Base-by-base conservation (phyloP, 2,113 vertebrate genomes). In the Drymodes brunneopygia region DNA sequence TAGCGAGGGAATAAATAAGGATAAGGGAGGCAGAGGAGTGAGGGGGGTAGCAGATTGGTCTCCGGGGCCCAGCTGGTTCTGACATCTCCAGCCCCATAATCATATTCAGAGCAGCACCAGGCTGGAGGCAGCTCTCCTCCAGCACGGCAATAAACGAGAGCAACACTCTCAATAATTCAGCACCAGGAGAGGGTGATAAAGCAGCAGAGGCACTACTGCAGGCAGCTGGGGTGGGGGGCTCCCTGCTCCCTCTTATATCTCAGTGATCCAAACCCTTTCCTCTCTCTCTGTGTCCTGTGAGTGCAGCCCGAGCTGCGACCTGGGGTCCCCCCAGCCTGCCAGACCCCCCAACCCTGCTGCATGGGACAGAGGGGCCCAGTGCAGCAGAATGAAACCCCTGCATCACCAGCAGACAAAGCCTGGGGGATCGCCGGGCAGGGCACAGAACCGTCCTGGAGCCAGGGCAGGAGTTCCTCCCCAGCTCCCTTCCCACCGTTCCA, bases 81-180 rank as follows among this genome's bases (percentile, higher is more conserved):
- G 94, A 90, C 72, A 75, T 66, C 81, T 78, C 73, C 51, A 90
- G 86, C 72, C 80, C 88, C 24, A 22, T 58, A 56, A 94, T 92
- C 84, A 19, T 45, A 69, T 74, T 86, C 96, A 71, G 48, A 87
- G 91, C 91, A 86, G 86, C 54, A 92, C 85, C 4, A 27, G 87
- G 92, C 81, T 78, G 38, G 92, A 42, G 62, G 90, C 75, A 38
- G 86, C 22, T 38, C 72, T 90, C 90, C 69, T 93, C 90, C 94
- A 83, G 83, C 92, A 57, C 29, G 6, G 93, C 95, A 88, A 90
- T 82, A 94, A 93, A 95, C 56, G 90, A 96, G 83, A 90, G 95
- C 88, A 81, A 83, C 79, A 72, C 92, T 89, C 81, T 96, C 89
- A 95, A 92, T 94, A 96, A 97, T 96, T 97, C 95, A 96, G 92